Conservation (phyloP, 2,888 invertebrate species). For the Oegoconia quadripuncta region DNA sequence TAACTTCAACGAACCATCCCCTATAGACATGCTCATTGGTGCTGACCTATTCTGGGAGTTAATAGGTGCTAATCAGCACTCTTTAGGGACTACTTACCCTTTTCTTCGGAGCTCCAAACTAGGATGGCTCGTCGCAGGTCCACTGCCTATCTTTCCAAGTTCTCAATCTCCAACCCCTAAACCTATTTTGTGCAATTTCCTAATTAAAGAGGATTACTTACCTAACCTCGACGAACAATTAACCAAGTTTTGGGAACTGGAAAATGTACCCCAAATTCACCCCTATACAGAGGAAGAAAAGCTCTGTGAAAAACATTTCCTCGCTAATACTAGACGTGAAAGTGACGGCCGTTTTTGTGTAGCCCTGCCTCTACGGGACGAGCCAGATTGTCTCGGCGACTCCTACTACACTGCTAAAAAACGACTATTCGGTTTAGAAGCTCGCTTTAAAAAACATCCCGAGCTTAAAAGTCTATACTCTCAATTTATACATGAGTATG, state of each 20-base stretch:
- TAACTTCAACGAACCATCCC: not conserved
- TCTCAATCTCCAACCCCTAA: not conserved
- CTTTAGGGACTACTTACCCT: not conserved
- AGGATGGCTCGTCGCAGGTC: conserved; percentile 1
- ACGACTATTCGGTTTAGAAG: conserved; percentile 4
- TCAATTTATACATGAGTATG: conserved; percentile 7
- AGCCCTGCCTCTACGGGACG: conserved; percentile 6
- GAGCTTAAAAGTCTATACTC: not conserved
- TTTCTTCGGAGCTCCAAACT: not conserved
- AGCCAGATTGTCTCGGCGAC: conserved; percentile 5
- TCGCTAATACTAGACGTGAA: conserved; percentile 3
- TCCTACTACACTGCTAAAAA: conserved; percentile 3
- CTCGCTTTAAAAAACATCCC: conserved; percentile 7
- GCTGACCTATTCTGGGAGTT: too few relatives aligned
- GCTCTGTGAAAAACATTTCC: conserved; percentile 9
- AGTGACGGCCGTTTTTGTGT: conserved; percentile 11
- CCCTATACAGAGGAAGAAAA: not conserved
- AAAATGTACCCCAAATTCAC: conserved; percentile 1
- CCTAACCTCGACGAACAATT: too few relatives aligned
- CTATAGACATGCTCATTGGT: not conserved
- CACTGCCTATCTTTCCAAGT: not conserved
- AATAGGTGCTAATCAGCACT: not conserved
- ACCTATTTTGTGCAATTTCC: not conserved
- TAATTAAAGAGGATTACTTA: not conserved
- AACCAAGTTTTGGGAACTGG: conserved; percentile 9